Evolutionary conservation across 2,888 invertebrate species (phyloP), one percentile per base, ranked within the genome.

Genomic region (Drosophila falleni): DNA sequence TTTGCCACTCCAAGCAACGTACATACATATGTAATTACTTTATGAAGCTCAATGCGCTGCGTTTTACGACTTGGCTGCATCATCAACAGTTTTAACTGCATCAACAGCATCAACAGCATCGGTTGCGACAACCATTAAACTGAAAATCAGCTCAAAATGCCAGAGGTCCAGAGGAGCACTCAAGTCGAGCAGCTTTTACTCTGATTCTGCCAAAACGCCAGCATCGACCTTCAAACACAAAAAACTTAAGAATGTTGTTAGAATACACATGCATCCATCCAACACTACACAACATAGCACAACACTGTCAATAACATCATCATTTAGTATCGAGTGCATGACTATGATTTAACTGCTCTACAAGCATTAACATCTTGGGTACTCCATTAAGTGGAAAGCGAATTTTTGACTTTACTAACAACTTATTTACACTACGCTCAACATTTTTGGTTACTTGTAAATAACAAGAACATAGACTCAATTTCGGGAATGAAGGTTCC

Each of bases 161-260:
- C 84, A 84, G 49, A 84, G 84, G 85, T 84, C 78, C 73, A 69
- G 67, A n/a, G n/a, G n/a, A n/a, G 37, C 26, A 51, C 70, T 77
- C 83, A 81, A 84, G 71, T 74, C 74, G 74, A 78, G 63, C 78
- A 71, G 82, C 85, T 85, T 87, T 87, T 84, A 87, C 84, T 87
- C 84, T 82, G 85, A 87, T 87, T 84, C 87, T 77, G 82, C 81
- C 82, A 87, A 81, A 71, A 76, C n/a, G 71, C 55, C 75, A 65
- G 42, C 64, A 16, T 26, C 72, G 75, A 75, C 79, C 78, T 78
- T 78, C 84, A 67, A 66, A 41, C 56, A 19, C 39, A 42, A 61
- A 42, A 61, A 29, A 41, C 23, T 61, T 50, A 86, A 83, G 80
- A 83, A 83, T 87, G 84, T 74, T 74, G 81, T 65, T 71, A 73